Conservation (phyloP, 2,113 vertebrate genomes). For the Lepisosteus osseus region DNA sequence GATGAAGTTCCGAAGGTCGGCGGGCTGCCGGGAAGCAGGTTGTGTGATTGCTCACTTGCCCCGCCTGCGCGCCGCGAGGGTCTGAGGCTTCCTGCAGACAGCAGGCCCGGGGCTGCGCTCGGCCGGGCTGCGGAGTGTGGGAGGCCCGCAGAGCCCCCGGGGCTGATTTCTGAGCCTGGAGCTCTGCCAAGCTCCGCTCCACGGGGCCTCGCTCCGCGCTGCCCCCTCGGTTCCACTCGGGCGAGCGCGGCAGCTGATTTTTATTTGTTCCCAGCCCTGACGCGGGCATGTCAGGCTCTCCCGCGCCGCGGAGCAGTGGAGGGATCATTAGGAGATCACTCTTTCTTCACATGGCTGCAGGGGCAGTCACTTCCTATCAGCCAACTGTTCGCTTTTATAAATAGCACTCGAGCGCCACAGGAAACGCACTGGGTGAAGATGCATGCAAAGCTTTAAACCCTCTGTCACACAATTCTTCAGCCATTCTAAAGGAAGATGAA, state of each 20-base stretch:
- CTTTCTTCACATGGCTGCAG: not conserved
- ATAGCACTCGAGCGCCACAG: not conserved
- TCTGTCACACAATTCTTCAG: not conserved
- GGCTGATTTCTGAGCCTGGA: constrained; percentile 55
- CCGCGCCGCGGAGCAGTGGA: constrained; percentile 29
- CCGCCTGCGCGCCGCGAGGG: no score
- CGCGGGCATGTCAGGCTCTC: constrained; percentile 38
- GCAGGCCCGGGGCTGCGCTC: constrained; percentile 18
- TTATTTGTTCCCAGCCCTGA: constrained; percentile 33
- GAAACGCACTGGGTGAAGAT: not conserved
- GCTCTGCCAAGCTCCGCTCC: constrained; percentile 43
- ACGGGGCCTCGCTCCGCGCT: constrained; percentile 27
- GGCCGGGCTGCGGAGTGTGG: constrained; percentile 23
- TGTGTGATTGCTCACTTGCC: no score
- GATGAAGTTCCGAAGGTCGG: no score
- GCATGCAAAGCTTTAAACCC: not conserved
- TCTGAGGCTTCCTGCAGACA: no score
- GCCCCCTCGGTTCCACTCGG: constrained; percentile 23
- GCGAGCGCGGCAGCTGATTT: not conserved
- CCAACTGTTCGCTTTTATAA: not conserved
- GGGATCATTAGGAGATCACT: constrained; percentile 31
- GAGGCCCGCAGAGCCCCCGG: constrained; percentile 38
- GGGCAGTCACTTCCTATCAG: constrained; percentile 28
- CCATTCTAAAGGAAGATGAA: not conserved
- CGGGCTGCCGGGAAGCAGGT: no score